A percentile compares a stretch with the other conserved stretches of the same genome.
phyloP scores from a whole-genome alignment of 2,797 vertebrate species.

The Microctenopoma steveboyesi region DNA sequence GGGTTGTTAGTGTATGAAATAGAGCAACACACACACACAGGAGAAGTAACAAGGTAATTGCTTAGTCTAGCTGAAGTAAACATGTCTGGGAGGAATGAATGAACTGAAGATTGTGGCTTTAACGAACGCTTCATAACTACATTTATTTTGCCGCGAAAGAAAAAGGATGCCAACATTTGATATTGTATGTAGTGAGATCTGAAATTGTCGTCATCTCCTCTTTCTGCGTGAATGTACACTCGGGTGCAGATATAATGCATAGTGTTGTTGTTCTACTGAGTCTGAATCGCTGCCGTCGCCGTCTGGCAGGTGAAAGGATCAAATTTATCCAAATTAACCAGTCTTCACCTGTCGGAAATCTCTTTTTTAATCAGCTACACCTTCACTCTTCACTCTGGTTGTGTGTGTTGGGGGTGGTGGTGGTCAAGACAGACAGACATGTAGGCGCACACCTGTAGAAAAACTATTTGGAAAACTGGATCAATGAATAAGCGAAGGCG shows the following conservation, averaged over 20 bases:
- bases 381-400: neutral
- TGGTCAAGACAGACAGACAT: neutral
- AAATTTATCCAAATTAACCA: neutral
- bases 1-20: conserved; percentile 47
- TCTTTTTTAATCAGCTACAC: neutral
- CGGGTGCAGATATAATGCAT: too few species aligned
- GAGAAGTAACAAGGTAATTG: conserved; percentile 47
- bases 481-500: neutral
- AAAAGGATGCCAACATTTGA: neutral
- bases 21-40: neutral
- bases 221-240: neutral
- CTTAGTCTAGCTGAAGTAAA: conserved; percentile 69
- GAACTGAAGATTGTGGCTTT: conserved; percentile 29
- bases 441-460: neutral
- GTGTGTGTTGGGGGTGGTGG: neutral
- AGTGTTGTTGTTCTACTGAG: neutral
- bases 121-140: neutral
- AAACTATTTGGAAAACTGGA: neutral
- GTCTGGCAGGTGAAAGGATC: too few species aligned
- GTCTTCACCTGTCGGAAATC: neutral
- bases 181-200: too few species aligned
- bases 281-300: neutral
- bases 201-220: too few species aligned
- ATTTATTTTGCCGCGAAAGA: neutral
- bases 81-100: conserved; percentile 58